Evolutionary conservation across 2,113 vertebrate genomes (phyloP), one percentile per base, ranked within the genome.

Genomic region (Polypterus bichir): DNA sequence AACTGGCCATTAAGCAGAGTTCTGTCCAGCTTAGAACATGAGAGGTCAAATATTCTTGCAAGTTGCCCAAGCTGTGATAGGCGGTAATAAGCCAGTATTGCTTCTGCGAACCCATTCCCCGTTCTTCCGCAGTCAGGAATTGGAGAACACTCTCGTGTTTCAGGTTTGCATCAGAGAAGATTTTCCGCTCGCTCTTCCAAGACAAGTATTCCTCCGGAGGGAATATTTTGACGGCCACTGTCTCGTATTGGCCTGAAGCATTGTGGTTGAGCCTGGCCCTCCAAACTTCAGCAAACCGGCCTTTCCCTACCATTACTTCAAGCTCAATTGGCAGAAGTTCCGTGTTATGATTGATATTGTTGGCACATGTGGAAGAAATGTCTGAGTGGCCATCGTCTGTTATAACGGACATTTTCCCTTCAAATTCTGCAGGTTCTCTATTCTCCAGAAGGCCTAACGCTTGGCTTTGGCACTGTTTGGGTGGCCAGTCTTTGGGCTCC

Each of bases 81-180:
- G 89, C 89, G 0, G 92, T 78, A 69, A 94, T 89, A 67, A 94
- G 86, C 92, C 91, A 94, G 67, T 94, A 93, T 65, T 90, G 80
- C 49, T 77, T 83, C 64, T 81, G 86, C 3, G 75, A 71, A 9
- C 75, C 73, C 0, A 69, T 6, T 9, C 76, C 71, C 3, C 89
- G 73, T 70, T 88, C 84, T 53, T 93, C 89, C 0, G 91, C 86
- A 0, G 88, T 89, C 46, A 92, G 77, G 71, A 94, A 93, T 49
- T 71, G 83, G 54, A 93, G 82, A 48, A 94, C 79, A 1, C 89
- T 91, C n/a, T 87, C 83, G 0, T 94, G 92, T 69, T 85, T 79
- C 45, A 93, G 79, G 60, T 84, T 83, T 59, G 77, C 73, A 2
- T 93, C 88, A 0, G 88, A 84, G 70, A 90, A 88, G 73, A 93